phyloP scores from a whole-genome alignment of 2,113 vertebrate species.

The Pelecanoides urinatrix region DNA sequence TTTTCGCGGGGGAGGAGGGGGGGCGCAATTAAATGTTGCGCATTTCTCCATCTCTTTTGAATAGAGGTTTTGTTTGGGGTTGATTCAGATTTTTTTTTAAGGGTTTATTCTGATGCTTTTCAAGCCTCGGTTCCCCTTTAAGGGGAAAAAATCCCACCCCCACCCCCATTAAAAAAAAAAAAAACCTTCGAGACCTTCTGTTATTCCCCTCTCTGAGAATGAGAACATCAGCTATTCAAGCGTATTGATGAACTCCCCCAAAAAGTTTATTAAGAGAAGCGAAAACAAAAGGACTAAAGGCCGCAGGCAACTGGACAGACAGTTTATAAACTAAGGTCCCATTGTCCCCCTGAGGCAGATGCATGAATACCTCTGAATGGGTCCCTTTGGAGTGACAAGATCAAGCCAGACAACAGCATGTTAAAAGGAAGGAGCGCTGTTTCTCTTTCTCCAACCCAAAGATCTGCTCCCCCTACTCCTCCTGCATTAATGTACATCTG shows the following conservation, averaged over 20 bases:
- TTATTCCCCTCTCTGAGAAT: constrained; percentile 88
- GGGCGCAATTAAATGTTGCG: neutral
- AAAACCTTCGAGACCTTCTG: constrained; percentile 80
- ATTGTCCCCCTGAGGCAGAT: constrained; percentile 92
- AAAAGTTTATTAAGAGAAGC: constrained; percentile 99
- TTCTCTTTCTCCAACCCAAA: constrained; percentile 73
- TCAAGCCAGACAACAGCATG: constrained; percentile 95
- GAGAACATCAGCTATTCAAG: constrained; percentile 93
- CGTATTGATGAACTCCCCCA: constrained; percentile 99
- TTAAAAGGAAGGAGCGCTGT: constrained; percentile 82
- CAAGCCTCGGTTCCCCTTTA: constrained; percentile 18
- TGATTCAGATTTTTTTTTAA: constrained; percentile 23
- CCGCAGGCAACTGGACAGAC: constrained; percentile 88
- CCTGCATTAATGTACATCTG: constrained; percentile 96
- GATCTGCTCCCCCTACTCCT: constrained; percentile 73
- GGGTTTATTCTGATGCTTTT: constrained; percentile 75
- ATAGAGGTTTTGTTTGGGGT: constrained; percentile 53
- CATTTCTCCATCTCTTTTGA: constrained; percentile 13
- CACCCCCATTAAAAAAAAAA: constrained; percentile 25
- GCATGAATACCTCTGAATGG: constrained; percentile 98
- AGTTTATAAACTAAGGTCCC: constrained; percentile 92
- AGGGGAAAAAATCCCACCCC: neutral
- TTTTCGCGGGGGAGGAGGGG: too few species aligned
- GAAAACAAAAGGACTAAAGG: constrained; percentile 93
- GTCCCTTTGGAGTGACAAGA: constrained; percentile 96